phyloP scores from a whole-genome alignment of 2,888 invertebrate species.

The Cryptus armator region DNA sequence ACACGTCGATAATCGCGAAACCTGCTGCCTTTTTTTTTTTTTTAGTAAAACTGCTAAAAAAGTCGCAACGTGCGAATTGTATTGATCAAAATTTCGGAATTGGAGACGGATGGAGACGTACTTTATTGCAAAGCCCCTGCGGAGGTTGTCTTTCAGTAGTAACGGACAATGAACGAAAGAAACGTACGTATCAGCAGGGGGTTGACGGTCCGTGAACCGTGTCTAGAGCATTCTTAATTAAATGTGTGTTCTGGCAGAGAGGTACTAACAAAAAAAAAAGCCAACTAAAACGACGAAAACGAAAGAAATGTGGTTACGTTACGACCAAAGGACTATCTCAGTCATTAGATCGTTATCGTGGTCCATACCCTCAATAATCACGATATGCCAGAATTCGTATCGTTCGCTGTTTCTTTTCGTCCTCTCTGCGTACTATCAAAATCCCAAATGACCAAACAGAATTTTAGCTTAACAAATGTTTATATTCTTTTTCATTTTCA shows the following conservation, averaged over 20 bases:
- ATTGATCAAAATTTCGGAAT: conserved; percentile 7
- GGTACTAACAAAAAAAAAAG: conserved; percentile 4
- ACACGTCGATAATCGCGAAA: background rate
- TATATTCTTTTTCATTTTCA: conserved; percentile 41
- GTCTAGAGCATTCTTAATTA: conserved; percentile 46
- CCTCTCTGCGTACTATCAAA: background rate
- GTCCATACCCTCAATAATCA: conserved; percentile 6
- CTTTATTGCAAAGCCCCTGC: conserved; percentile 25
- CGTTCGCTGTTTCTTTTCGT: background rate
- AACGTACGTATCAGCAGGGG: background rate
- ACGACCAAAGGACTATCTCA: conserved; percentile 20
- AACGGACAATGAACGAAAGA: background rate
- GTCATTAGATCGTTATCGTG: conserved; percentile 45
- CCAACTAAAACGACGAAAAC: conserved; percentile 14
- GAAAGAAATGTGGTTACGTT: conserved; percentile 41
- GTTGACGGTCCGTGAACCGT: conserved; percentile 16
- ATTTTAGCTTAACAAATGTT: conserved; percentile 39
- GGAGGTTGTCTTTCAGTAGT: background rate
- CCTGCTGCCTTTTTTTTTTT: background rate
- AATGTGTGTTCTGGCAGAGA: conserved; percentile 10
- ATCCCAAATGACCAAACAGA: conserved; percentile 8
- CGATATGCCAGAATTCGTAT: conserved; percentile 26
- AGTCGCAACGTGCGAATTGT: background rate
- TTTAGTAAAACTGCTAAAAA: conserved; percentile 3
- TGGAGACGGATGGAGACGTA: background rate